These are phyloP conservation scores for Escarpia spicata DNA, from an alignment of 2,888 invertebrate genomes.

Conservation along the genomic window DNA sequence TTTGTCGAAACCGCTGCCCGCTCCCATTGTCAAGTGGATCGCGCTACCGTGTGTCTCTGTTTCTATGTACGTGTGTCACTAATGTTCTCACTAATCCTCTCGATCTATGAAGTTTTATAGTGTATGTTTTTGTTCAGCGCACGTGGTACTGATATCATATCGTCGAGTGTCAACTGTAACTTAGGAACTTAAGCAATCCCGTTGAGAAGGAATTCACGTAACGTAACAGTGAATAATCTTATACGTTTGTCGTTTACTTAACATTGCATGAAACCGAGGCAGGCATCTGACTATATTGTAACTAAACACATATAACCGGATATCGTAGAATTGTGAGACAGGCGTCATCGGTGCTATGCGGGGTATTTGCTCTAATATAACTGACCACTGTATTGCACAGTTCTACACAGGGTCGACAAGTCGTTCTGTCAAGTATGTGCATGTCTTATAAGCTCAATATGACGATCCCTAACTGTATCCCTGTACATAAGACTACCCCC, in stretches of 20 bases:
- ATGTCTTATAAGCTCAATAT: background rate
- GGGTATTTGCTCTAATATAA: background rate
- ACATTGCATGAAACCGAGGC: background rate
- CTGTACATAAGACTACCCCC: background rate
- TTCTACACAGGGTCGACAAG: background rate
- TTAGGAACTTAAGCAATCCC: background rate
- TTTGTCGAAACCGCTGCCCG: background rate
- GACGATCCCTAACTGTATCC: background rate
- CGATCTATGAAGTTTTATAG: background rate
- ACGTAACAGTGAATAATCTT: background rate
- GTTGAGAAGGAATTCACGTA: background rate
- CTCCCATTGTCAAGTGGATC: background rate
- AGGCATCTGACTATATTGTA: background rate
- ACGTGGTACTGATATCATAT: background rate
- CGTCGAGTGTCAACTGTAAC: background rate
- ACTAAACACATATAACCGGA: background rate
- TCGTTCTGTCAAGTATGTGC: background rate
- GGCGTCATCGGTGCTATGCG: background rate
- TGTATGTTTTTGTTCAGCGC: background rate
- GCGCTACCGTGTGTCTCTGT: background rate
- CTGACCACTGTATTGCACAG: background rate
- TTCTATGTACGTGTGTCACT: background rate
- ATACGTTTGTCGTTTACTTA: background rate
- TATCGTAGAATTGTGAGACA: background rate
- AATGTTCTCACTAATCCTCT: background rate